Percentiles rank a stretch among this genome's conserved stretches.
phyloP scores from a whole-genome alignment of 2,113 vertebrate species.

The Myiozetetes cayanensis region DNA sequence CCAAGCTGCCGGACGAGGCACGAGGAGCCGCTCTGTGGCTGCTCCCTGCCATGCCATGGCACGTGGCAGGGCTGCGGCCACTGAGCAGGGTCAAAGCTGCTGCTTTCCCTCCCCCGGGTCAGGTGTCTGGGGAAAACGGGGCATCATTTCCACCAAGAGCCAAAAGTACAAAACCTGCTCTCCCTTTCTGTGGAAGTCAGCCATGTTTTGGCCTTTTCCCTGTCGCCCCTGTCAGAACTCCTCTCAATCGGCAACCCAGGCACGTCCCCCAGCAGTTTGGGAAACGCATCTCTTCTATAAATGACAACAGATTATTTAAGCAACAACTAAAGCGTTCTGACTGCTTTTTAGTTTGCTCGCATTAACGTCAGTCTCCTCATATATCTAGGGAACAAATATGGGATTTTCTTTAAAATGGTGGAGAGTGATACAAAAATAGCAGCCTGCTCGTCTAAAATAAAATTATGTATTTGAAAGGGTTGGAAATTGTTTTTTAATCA shows the following conservation, averaged over 20 bases:
- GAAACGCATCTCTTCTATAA: slow-evolving; percentile 19
- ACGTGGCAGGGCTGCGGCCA: not conserved
- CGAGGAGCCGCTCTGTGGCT: not conserved
- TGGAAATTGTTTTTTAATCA: slow-evolving; percentile 48
- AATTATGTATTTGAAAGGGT: not conserved
- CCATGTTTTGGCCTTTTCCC: not conserved
- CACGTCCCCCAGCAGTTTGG: not conserved
- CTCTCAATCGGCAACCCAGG: not conserved
- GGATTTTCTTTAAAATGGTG: slow-evolving; percentile 15
- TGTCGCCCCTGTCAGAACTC: not conserved
- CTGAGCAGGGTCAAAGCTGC: not conserved
- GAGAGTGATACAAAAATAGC: not conserved
- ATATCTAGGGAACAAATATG: not conserved
- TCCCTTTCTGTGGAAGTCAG: not conserved
- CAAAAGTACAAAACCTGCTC: not conserved
- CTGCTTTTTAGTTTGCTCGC: slow-evolving; percentile 7
- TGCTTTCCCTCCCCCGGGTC: not conserved
- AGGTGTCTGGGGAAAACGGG: not conserved
- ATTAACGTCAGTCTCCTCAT: slow-evolving; percentile 18
- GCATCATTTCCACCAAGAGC: not conserved
- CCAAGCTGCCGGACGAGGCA: not conserved
- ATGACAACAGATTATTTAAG: slow-evolving; percentile 32
- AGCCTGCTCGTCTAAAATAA: not conserved
- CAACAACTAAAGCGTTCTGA: not conserved
- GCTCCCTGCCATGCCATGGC: not conserved